Base-by-base conservation (phyloP, 2,888 invertebrate genomes). In the Venusia cambrica region DNA sequence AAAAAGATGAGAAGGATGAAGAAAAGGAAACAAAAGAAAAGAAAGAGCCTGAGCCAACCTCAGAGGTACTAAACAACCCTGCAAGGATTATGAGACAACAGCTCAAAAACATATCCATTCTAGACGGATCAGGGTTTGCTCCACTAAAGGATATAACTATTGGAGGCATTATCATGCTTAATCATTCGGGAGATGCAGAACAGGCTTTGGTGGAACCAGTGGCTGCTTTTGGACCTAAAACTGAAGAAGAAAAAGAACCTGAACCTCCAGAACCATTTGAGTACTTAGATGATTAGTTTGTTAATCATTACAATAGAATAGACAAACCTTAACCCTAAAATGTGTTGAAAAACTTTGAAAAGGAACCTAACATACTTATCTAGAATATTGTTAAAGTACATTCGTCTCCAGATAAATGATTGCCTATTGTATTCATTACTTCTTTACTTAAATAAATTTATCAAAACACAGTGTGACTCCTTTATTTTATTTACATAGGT, bases 221-320 rank as follows among this genome's bases (percentile, higher is more conserved):
- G 5, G 94, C 94, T 70, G 96, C 96, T 0, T 95, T 94, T 61
- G 96, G 96, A 0, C 96, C 95, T 1, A 95, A 95, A 71, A 92
- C 93, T 7, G 98, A 97, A 49, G 98, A 98, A 62, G 97, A 97
- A 58, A 96, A 96, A 63, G 98, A 99, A 78, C 97, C 98, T 0
- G 97, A 97, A 62, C 97, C 98, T 20, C 98, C 98, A 65, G 98
- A 98, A 89, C 97, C 98, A 48, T 99, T 99, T 73, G 97, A 98
- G 84, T 99, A 95, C 85, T 91, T 92, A 57, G 98, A 98, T 76
- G 94, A 94, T 74, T 39, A 39, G 25, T 92, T 89, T 73, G 61
- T 51, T 57, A 32, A 68, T 65, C 40, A 50, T 48, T 47, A 49
- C 48, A 40, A 36, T 47, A 43, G 40, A 60, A 59, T 56, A 45